phyloP scores from a whole-genome alignment of 2,888 invertebrate species.

The Tinea semifulvella region DNA sequence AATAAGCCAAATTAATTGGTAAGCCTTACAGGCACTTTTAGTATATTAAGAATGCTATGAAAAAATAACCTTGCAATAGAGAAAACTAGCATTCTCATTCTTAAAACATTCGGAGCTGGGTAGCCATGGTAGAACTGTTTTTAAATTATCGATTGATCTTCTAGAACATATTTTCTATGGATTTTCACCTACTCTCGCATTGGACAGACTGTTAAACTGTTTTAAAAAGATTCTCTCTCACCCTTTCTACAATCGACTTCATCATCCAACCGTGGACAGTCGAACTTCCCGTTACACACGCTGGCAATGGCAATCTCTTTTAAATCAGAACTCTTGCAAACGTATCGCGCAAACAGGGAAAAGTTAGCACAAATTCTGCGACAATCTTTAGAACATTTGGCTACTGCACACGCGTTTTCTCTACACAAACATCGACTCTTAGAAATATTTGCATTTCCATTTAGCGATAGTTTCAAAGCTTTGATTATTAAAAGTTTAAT shows the following conservation, averaged over 20 bases:
- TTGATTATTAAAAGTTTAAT: conserved; percentile 34
- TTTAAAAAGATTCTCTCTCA: conserved; percentile 19
- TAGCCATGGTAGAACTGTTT: no score
- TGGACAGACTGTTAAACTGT: no score
- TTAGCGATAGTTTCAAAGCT: conserved; percentile 38
- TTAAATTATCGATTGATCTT: no score
- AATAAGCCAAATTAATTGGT: no score
- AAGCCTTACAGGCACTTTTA: no score
- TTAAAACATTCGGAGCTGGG: no score
- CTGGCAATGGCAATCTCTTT: conserved; percentile 28
- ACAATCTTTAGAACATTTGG: conserved; percentile 34
- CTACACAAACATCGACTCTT: conserved; percentile 36
- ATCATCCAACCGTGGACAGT: conserved; percentile 41
- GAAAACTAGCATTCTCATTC: no score
- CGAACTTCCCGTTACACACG: conserved; percentile 36
- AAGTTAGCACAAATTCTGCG: conserved; percentile 33
- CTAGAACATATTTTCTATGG: no score
- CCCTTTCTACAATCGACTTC: conserved; percentile 39
- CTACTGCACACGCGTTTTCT: conserved; percentile 29
- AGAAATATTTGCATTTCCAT: conserved; percentile 36
- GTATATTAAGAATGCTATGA: no score
- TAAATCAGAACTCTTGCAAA: conserved; percentile 25
- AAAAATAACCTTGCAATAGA: no score
- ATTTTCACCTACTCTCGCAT: no score
- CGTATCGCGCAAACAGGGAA: conserved; percentile 31